Percentiles rank a stretch among this genome's conserved stretches.
Evolutionary conservation across 2,113 vertebrate species (phyloP).

Genomic region (Ellobius talpinus): DNA sequence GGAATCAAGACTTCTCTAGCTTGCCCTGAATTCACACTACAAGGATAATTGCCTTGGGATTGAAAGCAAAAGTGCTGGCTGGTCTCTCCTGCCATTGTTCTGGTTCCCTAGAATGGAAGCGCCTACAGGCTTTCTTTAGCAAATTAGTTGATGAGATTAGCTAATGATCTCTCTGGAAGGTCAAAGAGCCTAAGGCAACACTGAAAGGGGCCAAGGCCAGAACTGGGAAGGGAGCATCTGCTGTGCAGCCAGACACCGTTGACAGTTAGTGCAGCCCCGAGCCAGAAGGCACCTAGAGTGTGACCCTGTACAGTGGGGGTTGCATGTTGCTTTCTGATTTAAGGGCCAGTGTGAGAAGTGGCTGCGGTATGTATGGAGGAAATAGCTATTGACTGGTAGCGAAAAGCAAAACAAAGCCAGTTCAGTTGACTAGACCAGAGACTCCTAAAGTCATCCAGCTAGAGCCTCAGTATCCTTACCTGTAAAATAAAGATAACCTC

Average conservation of each 20-base stretch:
- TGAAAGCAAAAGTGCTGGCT: background rate
- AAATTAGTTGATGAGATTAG: slow-evolving; percentile 70
- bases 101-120: background rate
- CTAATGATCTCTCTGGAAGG: slow-evolving; percentile 49
- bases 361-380: background rate
- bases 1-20: background rate
- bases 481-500: background rate
- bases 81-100: background rate
- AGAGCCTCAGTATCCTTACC: background rate
- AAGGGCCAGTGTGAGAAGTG: background rate
- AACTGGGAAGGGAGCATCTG: background rate
- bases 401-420: background rate
- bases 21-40: background rate
- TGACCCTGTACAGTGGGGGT: background rate
- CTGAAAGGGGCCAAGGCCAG: background rate
- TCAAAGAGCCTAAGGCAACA: slow-evolving; percentile 3
- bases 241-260: background rate
- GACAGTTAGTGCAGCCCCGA: background rate
- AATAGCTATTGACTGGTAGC: background rate
- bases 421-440: background rate
- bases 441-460: background rate
- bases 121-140: slow-evolving; percentile 53
- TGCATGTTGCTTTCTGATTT: background rate
- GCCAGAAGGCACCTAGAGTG: background rate
- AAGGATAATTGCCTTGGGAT: slow-evolving; percentile 6